These are phyloP conservation scores for Tinea pellionella DNA, from an alignment of 2,888 invertebrate genomes.

Conservation along the genomic window DNA sequence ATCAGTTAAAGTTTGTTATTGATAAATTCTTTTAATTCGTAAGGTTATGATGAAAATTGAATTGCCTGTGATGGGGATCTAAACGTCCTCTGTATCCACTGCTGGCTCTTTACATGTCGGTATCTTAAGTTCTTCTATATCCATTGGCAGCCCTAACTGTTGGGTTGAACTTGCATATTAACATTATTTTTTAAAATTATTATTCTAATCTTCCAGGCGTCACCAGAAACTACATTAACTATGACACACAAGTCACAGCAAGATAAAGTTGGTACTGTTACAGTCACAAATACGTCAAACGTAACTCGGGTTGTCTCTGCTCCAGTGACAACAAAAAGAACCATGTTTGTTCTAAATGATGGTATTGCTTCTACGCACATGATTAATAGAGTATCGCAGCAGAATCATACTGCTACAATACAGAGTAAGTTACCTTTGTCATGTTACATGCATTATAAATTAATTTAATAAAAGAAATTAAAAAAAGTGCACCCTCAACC, in stretches of 20 bases:
- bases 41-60: no score
- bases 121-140: no score
- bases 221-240: slow-evolving; percentile 61
- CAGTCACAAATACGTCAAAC: slow-evolving; percentile 53
- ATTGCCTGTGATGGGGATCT: no score
- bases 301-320: slow-evolving; percentile 56
- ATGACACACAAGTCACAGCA: slow-evolving; percentile 65
- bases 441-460: no score
- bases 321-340: slow-evolving; percentile 42
- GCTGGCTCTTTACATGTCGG: no score
- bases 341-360: slow-evolving; percentile 65
- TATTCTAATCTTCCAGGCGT: slow-evolving; percentile 39
- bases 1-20: no score
- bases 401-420: slow-evolving; percentile 61
- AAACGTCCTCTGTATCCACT: no score
- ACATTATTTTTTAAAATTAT: slow-evolving; percentile 7
- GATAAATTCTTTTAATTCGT: no score
- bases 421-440: slow-evolving; percentile 43
- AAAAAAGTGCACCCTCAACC: no score
- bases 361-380: slow-evolving; percentile 40
- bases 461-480: no score
- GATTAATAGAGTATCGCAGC: slow-evolving; percentile 53
- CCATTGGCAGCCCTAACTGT: no score
- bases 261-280: slow-evolving; percentile 58
- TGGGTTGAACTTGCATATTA: no score